Percentiles rank a stretch among this genome's conserved stretches.
phyloP scores from a whole-genome alignment of 2,888 invertebrate species.

The Resseliella maxima region DNA sequence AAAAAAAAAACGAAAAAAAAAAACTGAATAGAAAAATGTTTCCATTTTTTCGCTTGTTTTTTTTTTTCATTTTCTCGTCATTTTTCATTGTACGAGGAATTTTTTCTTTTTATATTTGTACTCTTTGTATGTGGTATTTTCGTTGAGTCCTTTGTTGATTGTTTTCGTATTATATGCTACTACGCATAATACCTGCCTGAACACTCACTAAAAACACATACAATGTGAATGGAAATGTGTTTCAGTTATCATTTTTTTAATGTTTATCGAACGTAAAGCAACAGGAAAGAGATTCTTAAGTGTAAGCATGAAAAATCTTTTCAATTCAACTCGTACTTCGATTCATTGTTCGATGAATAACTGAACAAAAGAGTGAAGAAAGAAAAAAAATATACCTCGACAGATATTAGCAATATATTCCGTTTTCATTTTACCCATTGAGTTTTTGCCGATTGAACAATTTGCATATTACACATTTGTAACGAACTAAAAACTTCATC shows the following conservation, averaged over 20 bases:
- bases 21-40: conserved; percentile 35
- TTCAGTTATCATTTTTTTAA: conserved; percentile 22
- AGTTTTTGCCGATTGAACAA: not conserved
- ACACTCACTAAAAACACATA: not conserved
- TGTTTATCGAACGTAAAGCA: not conserved
- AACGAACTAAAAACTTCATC: too few species aligned
- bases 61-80: not conserved
- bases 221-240: not conserved
- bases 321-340: not conserved
- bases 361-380: too few species aligned
- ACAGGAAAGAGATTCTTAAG: conserved; percentile 17
- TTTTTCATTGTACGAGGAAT: conserved; percentile 1
- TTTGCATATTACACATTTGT: too few species aligned
- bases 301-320: not conserved
- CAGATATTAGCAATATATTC: not conserved
- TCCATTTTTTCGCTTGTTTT: not conserved
- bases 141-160: conserved; percentile 28
- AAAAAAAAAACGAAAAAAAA: not conserved
- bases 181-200: conserved; percentile 37
- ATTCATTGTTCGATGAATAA: not conserved
- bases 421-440: not conserved
- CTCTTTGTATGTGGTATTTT: not conserved
- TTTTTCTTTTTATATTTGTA: not conserved
- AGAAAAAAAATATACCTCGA: too few species aligned
- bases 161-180: conserved; percentile 35